A percentile compares a stretch with the other conserved stretches of the same genome.
phyloP scores from a whole-genome alignment of 1,140 invertebrate genomes.

The Drosophila lini region DNA sequence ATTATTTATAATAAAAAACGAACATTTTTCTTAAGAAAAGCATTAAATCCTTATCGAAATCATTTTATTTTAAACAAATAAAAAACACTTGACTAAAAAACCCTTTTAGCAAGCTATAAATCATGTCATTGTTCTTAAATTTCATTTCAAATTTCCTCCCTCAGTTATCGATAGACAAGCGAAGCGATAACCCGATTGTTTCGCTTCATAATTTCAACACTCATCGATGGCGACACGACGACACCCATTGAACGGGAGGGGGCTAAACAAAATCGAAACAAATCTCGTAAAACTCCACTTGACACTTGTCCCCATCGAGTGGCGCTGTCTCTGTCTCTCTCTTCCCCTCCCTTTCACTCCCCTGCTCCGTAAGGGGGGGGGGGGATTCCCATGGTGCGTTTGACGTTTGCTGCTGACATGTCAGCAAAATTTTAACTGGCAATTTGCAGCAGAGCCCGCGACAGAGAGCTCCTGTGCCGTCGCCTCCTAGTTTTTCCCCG shows the following conservation, averaged over 20 bases:
- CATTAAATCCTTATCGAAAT: not conserved
- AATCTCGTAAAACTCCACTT: slow-evolving; percentile 53
- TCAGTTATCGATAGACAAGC: slow-evolving; percentile 16
- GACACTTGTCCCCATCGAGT: slow-evolving; percentile 43
- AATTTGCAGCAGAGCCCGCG: slow-evolving; percentile 69
- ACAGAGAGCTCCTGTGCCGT: slow-evolving; percentile 30
- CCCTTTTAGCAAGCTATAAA: not conserved
- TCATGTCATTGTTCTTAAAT: not conserved
- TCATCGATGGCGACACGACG: slow-evolving; percentile 27
- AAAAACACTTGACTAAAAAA: not conserved
- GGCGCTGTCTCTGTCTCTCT: not conserved
- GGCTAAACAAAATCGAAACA: slow-evolving; percentile 37
- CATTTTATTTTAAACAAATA: not conserved
- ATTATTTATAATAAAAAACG: not conserved
- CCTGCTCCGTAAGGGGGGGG: not conserved
- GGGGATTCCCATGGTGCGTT: slow-evolving; percentile 39
- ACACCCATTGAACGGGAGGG: slow-evolving; percentile 1
- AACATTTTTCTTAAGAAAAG: not conserved
- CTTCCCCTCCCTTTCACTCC: not conserved
- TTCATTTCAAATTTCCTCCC: not conserved
- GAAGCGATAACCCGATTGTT: slow-evolving; percentile 26
- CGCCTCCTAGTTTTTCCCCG: slow-evolving; percentile 12
- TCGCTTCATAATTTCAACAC: slow-evolving; percentile 20
- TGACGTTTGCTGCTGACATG: slow-evolving; percentile 72
- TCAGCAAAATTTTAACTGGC: slow-evolving; percentile 78